Conservation (phyloP, 2,888 invertebrate genomes). For the Volucella bombylans region DNA sequence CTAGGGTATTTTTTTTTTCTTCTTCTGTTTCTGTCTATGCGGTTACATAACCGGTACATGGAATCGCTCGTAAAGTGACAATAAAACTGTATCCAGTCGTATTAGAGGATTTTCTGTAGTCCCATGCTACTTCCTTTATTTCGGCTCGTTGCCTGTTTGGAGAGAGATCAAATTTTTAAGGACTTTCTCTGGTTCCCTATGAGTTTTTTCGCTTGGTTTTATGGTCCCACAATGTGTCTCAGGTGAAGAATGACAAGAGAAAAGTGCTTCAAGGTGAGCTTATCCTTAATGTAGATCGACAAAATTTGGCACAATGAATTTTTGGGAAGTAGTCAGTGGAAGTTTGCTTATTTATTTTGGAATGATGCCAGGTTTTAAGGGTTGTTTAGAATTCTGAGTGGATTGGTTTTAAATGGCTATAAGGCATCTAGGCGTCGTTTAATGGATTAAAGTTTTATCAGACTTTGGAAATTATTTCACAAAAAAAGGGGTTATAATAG, state of each 20-base stretch:
- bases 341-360: no score
- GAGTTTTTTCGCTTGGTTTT: slow-evolving; percentile 38
- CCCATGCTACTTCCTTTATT: slow-evolving; percentile 10
- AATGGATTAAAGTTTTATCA: no score
- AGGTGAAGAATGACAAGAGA: slow-evolving; percentile 26
- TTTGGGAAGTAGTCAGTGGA: no score
- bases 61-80: slow-evolving; percentile 70
- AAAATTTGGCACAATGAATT: no score
- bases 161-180: slow-evolving; percentile 50
- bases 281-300: no score
- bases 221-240: slow-evolving; percentile 55
- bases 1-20: neutral
- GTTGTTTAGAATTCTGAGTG: no score
- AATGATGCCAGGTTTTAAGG: no score
- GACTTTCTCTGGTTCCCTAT: slow-evolving; percentile 6
- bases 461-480: neutral
- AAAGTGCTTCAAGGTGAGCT: neutral
- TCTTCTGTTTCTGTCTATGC: slow-evolving; percentile 2
- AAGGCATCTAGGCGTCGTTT: neutral
- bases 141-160: slow-evolving; percentile 34
- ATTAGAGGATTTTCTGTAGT: slow-evolving; percentile 31
- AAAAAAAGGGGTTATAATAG: no score
- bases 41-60: slow-evolving; percentile 69
- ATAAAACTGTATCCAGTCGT: slow-evolving; percentile 66
- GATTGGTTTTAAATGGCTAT: neutral